phyloP scores from a whole-genome alignment of 2,113 vertebrate species.

The Haemorhous mexicanus region DNA sequence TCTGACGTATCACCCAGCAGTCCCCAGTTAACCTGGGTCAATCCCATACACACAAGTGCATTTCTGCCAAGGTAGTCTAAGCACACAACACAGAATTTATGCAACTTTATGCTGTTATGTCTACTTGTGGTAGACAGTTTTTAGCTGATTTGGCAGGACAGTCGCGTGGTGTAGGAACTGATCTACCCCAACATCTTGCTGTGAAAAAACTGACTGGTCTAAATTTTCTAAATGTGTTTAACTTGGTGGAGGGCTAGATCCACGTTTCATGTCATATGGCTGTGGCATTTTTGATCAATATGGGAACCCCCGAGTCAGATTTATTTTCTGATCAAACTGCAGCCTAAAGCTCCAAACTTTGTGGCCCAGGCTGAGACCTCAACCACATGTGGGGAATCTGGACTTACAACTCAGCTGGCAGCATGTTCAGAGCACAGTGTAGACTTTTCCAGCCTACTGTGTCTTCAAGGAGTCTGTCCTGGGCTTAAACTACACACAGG shows the following conservation, averaged over 20 bases:
- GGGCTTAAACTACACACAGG: not conserved
- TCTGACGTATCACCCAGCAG: not conserved
- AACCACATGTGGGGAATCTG: not conserved
- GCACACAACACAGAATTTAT: not conserved
- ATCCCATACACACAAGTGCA: not conserved
- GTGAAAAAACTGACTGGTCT: not conserved
- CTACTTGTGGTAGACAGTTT: not conserved
- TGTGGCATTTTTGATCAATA: not conserved
- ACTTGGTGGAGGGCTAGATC: not conserved
- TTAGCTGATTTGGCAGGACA: not conserved
- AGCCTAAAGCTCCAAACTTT: not conserved
- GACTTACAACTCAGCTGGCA: not conserved
- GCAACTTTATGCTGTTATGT: not conserved
- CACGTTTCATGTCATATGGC: not conserved
- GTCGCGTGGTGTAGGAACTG: not conserved
- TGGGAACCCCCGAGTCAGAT: not conserved
- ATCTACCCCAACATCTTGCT: not conserved
- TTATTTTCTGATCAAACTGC: not conserved
- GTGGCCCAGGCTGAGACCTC: not conserved
- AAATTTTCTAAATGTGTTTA: not conserved
- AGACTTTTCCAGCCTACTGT: not conserved
- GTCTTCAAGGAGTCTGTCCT: not conserved
- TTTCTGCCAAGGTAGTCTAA: not conserved
- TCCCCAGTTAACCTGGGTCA: not conserved
- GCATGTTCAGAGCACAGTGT: rapidly evolving